Evolutionary conservation across 1,140 invertebrate genomes (phyloP).

Genomic region (Bombus balteatus): DNA sequence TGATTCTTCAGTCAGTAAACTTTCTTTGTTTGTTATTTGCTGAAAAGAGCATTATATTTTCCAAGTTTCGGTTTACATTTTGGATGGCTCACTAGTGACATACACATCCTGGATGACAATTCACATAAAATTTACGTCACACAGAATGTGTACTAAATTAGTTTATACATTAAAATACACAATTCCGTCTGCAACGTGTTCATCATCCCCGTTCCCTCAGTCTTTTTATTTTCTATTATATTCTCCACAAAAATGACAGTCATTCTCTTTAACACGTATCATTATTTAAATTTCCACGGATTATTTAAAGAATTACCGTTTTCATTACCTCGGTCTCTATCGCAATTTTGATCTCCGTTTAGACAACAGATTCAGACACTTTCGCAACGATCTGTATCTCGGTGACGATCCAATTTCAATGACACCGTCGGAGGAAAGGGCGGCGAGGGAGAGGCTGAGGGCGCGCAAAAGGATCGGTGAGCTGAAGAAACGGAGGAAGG

Average conservation of each 20-base stretch:
- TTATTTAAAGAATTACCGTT: neutral
- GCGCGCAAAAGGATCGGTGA: slow-evolving; percentile 62
- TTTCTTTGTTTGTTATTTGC: neutral
- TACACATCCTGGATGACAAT: no score
- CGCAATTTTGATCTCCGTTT: slow-evolving; percentile 12
- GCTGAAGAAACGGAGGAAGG: slow-evolving; percentile 67
- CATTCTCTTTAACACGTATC: neutral
- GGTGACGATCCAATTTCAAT: slow-evolving; percentile 66
- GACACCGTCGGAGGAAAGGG: slow-evolving; percentile 12
- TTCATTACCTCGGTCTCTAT: neutral
- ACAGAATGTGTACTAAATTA: no score
- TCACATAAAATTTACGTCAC: no score
- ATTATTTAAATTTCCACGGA: neutral
- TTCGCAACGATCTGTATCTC: slow-evolving; percentile 63
- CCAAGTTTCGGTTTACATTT: no score
- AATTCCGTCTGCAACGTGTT: no score
- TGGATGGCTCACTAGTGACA: no score
- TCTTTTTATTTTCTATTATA: no score
- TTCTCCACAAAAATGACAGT: no score
- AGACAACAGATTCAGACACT: slow-evolving; percentile 57
- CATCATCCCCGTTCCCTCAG: no score
- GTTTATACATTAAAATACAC: no score
- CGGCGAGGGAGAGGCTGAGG: slow-evolving; percentile 54
- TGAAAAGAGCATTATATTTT: neutral
- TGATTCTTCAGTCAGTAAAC: neutral